phyloP scores from a whole-genome alignment of 2,797 vertebrate species.

The Catharus ustulatus region DNA sequence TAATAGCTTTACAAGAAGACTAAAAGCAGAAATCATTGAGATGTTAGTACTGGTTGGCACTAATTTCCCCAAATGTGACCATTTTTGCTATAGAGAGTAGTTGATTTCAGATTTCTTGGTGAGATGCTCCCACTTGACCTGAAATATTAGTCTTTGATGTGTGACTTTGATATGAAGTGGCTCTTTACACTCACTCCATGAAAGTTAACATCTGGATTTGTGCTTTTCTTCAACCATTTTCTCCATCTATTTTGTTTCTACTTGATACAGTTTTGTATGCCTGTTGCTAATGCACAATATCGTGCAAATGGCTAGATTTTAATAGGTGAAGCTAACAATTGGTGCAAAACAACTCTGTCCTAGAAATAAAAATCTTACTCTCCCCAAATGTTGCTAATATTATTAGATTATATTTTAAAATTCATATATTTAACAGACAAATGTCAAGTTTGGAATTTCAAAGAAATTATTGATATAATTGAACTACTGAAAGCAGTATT shows the following conservation, averaged over 20 bases:
- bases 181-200: neutral
- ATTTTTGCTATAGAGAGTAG: neutral
- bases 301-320: neutral
- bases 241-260: neutral
- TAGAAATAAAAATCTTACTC: neutral
- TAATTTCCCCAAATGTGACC: neutral
- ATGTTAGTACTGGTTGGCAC: neutral
- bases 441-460: neutral
- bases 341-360: neutral
- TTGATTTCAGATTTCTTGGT: neutral
- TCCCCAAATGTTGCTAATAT: neutral
- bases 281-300: neutral
- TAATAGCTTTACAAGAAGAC: neutral
- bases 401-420: neutral
- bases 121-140: slow-evolving; percentile 2
- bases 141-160: neutral
- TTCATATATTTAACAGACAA: neutral
- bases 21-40: neutral
- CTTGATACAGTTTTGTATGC: neutral
- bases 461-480: neutral
- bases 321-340: neutral
- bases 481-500: neutral
- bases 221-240: neutral
- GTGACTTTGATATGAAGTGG: neutral
- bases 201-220: neutral